Evolutionary conservation across 2,797 vertebrate species (phyloP), one percentile per base, ranked within the genome.

Genomic region (Delichon dasypus): DNA sequence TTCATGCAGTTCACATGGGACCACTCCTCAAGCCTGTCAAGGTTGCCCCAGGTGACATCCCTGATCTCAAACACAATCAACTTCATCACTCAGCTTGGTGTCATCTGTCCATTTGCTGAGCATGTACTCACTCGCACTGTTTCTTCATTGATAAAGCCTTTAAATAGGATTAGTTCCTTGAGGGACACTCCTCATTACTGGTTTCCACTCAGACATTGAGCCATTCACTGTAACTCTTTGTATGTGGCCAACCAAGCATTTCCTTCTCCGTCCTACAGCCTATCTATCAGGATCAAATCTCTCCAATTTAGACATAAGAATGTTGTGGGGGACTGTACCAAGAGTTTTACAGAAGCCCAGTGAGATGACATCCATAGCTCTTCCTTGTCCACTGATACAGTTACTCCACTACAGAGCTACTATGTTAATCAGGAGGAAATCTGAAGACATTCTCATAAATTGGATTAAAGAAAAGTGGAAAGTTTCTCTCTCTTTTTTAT

Each of bases 51-150:
- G n/a, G 19, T 53, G 27, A 45, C 23, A 45, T 23, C 13, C 15
- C 45, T 45, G 34, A 38, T 38, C 47, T 76, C 62, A 45, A 67
- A 38, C 27, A 45, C 0, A 0, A 0, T 67, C 22, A 51, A 5
- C 12, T 67, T 60, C 27, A 38, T 53, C n/a, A 32, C n/a, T 60
- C 38, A 68, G n/a, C 10, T 58, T 58, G 36, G 18, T n/a, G 38
- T 27, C 22, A 53, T 32, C 22, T 58, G 14, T 36, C 62, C 23
- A 30, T 13, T 38, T 85, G 62, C 54, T 67, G 27, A 57, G 36
- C 16, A 18, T 16, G 10, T 27, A 36, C 18, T 36, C 38, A 75
- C 15, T 67, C 22, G 8, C 4, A 22, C 15, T 14, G 8, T 22
- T 21, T 51, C 29, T 45, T 45, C 54, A 67, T 8, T n/a, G 38